Percentiles rank a stretch among this genome's conserved stretches.
phyloP scores from a whole-genome alignment of 1,140 invertebrate species.

The Portunus trituberculatus region DNA sequence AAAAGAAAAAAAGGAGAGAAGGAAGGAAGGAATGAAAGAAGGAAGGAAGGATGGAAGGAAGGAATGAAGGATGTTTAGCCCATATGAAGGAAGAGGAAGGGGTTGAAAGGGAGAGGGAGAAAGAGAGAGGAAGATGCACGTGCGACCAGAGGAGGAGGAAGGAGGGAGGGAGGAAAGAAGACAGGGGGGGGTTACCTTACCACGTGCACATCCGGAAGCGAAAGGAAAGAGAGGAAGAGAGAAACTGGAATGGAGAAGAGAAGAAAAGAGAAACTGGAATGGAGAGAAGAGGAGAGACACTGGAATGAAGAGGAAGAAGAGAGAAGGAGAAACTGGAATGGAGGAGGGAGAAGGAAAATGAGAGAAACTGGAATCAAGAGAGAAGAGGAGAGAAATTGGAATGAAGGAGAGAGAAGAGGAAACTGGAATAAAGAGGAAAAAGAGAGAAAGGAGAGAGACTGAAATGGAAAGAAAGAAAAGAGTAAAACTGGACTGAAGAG shows the following conservation, averaged over 20 bases:
- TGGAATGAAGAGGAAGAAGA: too few species aligned
- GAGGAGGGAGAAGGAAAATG: too few species aligned
- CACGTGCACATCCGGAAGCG: conserved; percentile 6
- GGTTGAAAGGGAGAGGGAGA: background rate
- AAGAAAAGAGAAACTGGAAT: too few species aligned
- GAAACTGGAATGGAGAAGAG: too few species aligned
- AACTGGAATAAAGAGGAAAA: background rate
- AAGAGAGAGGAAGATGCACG: background rate
- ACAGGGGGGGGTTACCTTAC: background rate
- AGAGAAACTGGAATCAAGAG: too few species aligned
- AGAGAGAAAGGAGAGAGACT: background rate
- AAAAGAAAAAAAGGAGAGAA: background rate
- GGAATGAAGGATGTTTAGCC: background rate
- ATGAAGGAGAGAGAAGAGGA: background rate
- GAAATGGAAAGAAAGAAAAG: background rate
- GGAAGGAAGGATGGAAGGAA: background rate
- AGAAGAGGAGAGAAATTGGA: too few species aligned
- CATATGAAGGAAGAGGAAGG: background rate
- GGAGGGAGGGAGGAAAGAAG: background rate
- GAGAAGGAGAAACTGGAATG: too few species aligned
- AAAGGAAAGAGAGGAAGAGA: too few species aligned
- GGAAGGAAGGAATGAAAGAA: background rate
- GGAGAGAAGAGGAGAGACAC: too few species aligned
- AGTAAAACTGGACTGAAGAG: background rate
- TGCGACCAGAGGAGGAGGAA: background rate